Evolutionary conservation across 2,888 invertebrate genomes (phyloP), one percentile per base, ranked within the genome.

Genomic region (Meiosimyza decipiens): DNA sequence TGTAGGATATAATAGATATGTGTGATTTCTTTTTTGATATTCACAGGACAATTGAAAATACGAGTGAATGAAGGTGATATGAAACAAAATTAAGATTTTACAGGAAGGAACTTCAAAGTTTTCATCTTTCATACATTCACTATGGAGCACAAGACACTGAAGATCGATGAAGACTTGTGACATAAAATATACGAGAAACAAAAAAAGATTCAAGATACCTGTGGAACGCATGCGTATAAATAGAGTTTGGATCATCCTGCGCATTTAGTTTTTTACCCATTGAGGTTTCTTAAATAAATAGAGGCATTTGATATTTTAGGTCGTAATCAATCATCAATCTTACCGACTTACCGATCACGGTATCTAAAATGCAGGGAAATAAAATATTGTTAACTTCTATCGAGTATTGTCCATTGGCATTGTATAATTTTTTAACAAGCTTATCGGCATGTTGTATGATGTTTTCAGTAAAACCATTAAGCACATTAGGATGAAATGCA

Each of bases 401-500:
- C 55, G 77, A 51, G 1, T 40, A 70, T 0, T 76, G 75, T 0
- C 60, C 40, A 1, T 60, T 7, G 7, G 75, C 74, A 5, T 52
- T 71, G 15, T 22, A 65, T 59, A 84, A 60, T 57, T 73, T 90
- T 0, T 89, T 82, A 1, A 90, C 82, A 73, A 95, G 85, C 11
- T 90, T 87, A 49, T 88, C 86, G 4, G 90, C 88, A 78, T 92
- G 92, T 71, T 89, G 89, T 74, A 90, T 89, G 81, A 94, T 92
- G 0, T 91, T 89, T 0, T 90, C 90, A 3, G 92, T 84, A 83
- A 93, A 94, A 76, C 91, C 89, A 79, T 92, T 91, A 64, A 95
- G 84, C 71, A 94, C 91, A 79, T 91, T 91, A 80, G 93, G 93
- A 85, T 94, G 94, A 84, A 94, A 95, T 0, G 94, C 91, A 0